These are phyloP conservation scores for Rhamnusium bicolor DNA, from an alignment of 2,888 invertebrate genomes.

Conservation along the genomic window DNA sequence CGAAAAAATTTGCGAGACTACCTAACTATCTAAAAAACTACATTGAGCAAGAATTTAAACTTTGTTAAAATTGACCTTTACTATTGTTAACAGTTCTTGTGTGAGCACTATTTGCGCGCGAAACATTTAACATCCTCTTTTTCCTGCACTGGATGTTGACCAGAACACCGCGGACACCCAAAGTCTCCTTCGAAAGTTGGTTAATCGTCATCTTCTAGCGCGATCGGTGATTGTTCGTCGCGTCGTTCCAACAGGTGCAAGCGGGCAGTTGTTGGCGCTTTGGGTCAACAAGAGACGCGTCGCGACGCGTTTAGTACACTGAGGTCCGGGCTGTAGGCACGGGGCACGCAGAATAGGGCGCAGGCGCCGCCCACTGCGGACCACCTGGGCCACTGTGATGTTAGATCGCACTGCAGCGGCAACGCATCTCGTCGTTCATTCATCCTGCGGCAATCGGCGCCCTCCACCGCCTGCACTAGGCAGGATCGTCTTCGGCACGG, in stretches of 20 bases:
- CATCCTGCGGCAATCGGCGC: conserved; percentile 57
- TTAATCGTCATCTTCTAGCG: conserved; percentile 36
- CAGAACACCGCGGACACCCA: conserved; percentile 42
- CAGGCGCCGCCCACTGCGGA: conserved; percentile 68
- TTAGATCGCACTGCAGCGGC: conserved; percentile 63
- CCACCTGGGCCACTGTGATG: conserved; percentile 64
- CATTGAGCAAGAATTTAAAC: conserved; percentile 63
- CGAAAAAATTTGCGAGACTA: conserved; percentile 52
- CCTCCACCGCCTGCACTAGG: conserved; percentile 44
- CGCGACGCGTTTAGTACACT: conserved; percentile 59
- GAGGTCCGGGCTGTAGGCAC: conserved; percentile 55
- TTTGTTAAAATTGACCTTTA: conserved; percentile 50
- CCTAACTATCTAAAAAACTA: conserved; percentile 55
- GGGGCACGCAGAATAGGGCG: conserved; percentile 57
- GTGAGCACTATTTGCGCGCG: conserved; percentile 51
- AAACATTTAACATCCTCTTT: conserved; percentile 35
- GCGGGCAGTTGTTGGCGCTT: conserved; percentile 44
- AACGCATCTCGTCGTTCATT: conserved; percentile 62
- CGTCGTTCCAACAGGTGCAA: conserved; percentile 59
- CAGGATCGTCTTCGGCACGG: conserved; percentile 27
- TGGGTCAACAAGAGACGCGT: conserved; percentile 52
- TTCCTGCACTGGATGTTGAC: conserved; percentile 47
- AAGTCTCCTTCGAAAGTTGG: conserved; percentile 40
- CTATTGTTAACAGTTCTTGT: conserved; percentile 46
- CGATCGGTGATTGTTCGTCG: conserved; percentile 46